Conservation (phyloP, 2,113 vertebrate genomes). For the Pterocles burchelli region DNA sequence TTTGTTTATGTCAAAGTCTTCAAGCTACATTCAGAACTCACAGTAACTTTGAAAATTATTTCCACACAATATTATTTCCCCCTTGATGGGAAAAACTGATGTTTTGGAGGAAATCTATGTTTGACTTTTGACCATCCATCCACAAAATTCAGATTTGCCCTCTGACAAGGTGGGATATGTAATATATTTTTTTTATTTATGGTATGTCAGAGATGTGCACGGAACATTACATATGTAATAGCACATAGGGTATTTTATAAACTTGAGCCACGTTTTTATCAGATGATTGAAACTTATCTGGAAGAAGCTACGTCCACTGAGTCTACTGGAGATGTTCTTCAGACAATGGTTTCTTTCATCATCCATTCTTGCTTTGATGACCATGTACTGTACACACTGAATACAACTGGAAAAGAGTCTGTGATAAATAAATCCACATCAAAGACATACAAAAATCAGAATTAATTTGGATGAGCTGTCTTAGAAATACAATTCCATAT, state of each 20-base stretch:
- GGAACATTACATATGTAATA: not conserved
- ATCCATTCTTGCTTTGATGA: not conserved
- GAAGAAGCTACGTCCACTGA: not conserved
- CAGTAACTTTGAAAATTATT: not conserved
- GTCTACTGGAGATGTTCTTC: not conserved
- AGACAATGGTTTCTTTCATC: not conserved
- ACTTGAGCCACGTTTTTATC: not conserved
- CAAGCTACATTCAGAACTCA: constrained; percentile 10
- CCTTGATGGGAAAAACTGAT: not conserved
- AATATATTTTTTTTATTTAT: not conserved
- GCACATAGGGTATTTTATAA: not conserved
- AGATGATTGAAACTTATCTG: not conserved
- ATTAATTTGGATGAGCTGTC: not conserved
- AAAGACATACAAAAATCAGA: not conserved
- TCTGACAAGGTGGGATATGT: not conserved
- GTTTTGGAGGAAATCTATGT: not conserved
- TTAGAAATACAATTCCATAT: not conserved
- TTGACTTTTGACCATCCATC: not conserved
- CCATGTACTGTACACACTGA: not conserved
- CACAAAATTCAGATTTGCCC: not conserved
- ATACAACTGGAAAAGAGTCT: not conserved
- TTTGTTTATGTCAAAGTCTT: not conserved
- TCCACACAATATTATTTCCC: not conserved
- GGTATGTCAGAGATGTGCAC: not conserved
- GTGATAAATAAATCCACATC: not conserved